phyloP scores from a whole-genome alignment of 2,797 vertebrate genomes.

The Furcifer pardalis region DNA sequence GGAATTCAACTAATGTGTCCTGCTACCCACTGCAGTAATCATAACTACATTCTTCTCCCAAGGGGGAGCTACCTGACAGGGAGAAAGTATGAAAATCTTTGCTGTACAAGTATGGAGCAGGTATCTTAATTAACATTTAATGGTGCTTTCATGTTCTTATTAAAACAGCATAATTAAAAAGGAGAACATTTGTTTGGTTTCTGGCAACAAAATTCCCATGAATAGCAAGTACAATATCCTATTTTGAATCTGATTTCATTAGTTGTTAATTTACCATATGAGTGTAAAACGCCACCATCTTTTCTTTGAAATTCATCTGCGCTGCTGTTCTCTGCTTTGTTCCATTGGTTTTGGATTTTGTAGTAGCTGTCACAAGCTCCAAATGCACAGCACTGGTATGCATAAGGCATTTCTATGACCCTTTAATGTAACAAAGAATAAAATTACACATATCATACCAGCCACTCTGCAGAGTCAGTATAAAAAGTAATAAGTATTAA shows the following conservation, averaged over 20 bases:
- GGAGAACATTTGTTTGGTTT: neutral
- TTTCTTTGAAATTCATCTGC: constrained; percentile 76
- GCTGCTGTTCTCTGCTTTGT: constrained; percentile 79
- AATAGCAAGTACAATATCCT: neutral
- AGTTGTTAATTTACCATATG: constrained; percentile 78
- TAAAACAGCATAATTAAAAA: neutral
- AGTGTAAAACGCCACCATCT: constrained; percentile 77
- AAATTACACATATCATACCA: neutral
- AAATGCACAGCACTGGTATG: constrained; percentile 94
- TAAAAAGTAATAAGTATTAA: neutral
- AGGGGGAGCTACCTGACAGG: neutral
- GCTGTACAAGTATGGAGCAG: neutral
- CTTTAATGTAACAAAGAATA: constrained; percentile 70
- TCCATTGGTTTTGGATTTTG: constrained; percentile 80
- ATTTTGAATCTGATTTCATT: neutral
- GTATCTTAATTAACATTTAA: neutral
- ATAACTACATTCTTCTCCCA: no score
- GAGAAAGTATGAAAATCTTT: neutral
- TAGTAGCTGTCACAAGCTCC: constrained; percentile 82
- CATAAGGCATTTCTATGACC: constrained; percentile 92
- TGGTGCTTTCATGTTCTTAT: neutral
- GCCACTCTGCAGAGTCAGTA: neutral
- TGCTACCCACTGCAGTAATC: neutral
- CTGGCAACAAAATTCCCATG: neutral
- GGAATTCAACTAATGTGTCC: neutral